These are phyloP conservation scores for Nipponacmea schrenckii DNA, from an alignment of 2,888 invertebrate species.

Conservation along the genomic window DNA sequence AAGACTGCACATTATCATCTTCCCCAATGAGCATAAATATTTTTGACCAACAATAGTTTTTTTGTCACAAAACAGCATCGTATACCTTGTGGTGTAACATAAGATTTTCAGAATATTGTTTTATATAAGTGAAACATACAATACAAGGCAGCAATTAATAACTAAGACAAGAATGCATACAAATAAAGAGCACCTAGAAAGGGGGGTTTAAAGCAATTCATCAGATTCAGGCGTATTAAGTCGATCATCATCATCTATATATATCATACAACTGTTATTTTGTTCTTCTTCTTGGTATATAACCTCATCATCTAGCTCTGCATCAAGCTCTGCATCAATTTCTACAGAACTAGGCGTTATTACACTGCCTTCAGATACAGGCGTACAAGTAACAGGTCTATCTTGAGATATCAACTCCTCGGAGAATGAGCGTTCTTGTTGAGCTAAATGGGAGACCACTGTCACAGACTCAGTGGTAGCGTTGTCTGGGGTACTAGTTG, in stretches of 20 bases:
- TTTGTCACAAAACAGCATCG: too few species aligned
- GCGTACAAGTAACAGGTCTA: conserved; percentile 13
- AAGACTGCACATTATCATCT: too few species aligned
- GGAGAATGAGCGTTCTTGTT: conserved; percentile 59
- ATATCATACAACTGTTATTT: conserved; percentile 46
- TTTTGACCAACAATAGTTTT: too few species aligned
- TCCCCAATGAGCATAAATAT: too few species aligned
- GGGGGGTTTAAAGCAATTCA: background rate
- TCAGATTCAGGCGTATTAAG: background rate
- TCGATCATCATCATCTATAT: conserved; percentile 27
- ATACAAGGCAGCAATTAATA: too few species aligned
- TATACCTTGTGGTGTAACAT: too few species aligned
- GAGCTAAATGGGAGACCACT: conserved; percentile 55
- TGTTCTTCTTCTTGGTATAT: conserved; percentile 43
- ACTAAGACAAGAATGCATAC: too few species aligned
- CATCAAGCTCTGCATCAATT: conserved; percentile 20
- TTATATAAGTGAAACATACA: too few species aligned
- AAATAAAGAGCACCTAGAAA: too few species aligned
- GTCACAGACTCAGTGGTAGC: conserved; percentile 50
- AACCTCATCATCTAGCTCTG: conserved; percentile 23
- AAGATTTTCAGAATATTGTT: too few species aligned
- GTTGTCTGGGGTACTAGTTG: conserved; percentile 57
- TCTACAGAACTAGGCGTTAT: conserved; percentile 30
- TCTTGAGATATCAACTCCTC: conserved; percentile 41
- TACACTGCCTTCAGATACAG: conserved; percentile 24